Evolutionary conservation across 2,113 vertebrate species (phyloP).

Genomic region (Isichthys henryi): DNA sequence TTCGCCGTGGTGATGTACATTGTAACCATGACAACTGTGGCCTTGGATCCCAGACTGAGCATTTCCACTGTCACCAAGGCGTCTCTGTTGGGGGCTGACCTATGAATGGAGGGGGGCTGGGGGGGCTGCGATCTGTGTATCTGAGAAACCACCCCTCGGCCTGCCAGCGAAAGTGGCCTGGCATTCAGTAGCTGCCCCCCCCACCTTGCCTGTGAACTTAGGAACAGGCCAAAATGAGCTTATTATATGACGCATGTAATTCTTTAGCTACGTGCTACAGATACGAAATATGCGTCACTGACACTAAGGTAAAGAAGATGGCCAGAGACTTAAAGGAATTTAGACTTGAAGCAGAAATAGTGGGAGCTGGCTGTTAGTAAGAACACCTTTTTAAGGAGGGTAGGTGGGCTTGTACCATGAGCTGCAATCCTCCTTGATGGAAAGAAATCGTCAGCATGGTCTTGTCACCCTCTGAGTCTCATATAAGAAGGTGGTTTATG

Average conservation of each 20-base stretch:
- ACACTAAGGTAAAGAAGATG: neutral
- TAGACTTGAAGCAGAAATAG: neutral
- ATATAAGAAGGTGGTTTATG: neutral
- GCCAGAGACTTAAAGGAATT: neutral
- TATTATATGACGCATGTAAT: neutral
- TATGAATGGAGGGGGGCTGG: neutral
- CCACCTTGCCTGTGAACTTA: neutral
- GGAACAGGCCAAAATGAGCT: neutral
- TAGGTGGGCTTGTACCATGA: neutral
- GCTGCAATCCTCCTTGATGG: neutral
- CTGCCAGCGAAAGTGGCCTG: neutral
- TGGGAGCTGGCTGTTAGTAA: neutral
- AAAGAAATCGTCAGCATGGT: neutral
- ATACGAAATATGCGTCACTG: neutral
- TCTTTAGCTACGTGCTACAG: neutral
- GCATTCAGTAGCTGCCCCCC: neutral
- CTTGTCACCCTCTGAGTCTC: neutral
- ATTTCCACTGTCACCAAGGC: neutral
- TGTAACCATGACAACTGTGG: conserved; percentile 23
- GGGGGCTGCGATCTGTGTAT: neutral
- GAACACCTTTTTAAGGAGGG: neutral
- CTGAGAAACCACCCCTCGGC: neutral
- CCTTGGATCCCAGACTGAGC: neutral
- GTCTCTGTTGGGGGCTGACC: neutral
- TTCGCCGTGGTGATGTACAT: neutral